Conservation (phyloP, 2,888 invertebrate species). For the Mimas tiliae region DNA sequence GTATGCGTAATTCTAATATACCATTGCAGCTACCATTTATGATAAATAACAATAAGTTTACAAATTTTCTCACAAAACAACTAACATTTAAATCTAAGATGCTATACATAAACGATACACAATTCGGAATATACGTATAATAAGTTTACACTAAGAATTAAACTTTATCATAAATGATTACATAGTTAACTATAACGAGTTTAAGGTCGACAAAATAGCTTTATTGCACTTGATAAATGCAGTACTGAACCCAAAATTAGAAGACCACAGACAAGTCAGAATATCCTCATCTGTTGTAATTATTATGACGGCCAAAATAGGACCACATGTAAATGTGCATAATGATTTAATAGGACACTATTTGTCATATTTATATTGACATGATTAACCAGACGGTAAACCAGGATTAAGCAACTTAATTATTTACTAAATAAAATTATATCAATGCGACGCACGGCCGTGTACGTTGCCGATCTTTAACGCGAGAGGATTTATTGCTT, state of each 20-base stretch:
- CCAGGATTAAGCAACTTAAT: background rate
- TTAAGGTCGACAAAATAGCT: background rate
- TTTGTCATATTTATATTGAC: background rate
- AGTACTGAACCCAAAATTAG: background rate
- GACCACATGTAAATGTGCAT: background rate
- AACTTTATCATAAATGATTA: slow-evolving; percentile 10
- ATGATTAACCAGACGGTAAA: background rate
- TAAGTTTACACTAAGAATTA: slow-evolving; percentile 1
- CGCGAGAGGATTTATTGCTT: slow-evolving; percentile 54
- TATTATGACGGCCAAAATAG: background rate
- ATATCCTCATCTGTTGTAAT: background rate
- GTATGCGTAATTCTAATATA: slow-evolving; percentile 16
- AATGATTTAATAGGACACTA: background rate
- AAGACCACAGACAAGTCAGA: background rate
- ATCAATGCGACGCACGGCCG: slow-evolving; percentile 40
- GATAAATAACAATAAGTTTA: slow-evolving; percentile 4
- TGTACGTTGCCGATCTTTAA: slow-evolving; percentile 62
- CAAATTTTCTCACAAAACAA: slow-evolving; percentile 10
- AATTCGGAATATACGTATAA: slow-evolving; percentile 17
- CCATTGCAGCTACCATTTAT: slow-evolving; percentile 11
- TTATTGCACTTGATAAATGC: background rate
- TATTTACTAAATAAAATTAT: background rate
- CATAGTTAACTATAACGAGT: slow-evolving; percentile 20
- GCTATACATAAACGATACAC: slow-evolving; percentile 18
- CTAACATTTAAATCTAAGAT: slow-evolving; percentile 11